Evolutionary conservation across 2,113 vertebrate genomes (phyloP).

Genomic region (Nothoprocta pentlandii): DNA sequence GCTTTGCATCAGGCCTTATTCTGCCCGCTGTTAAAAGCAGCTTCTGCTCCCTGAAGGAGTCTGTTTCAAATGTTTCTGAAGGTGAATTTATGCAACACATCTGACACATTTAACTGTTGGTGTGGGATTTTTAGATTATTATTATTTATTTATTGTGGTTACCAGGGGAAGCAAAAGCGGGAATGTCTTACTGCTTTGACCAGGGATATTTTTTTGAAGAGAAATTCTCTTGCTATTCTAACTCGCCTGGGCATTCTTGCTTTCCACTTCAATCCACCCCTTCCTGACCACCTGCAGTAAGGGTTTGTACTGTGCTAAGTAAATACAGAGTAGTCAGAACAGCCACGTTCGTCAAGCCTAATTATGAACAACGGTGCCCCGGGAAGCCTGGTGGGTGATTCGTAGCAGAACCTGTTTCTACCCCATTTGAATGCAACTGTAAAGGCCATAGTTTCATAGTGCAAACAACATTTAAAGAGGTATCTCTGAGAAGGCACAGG

Average conservation of each 20-base stretch:
- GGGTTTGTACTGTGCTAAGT: not conserved
- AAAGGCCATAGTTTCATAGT: not conserved
- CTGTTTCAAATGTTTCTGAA: not conserved
- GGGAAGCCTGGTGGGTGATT: not conserved
- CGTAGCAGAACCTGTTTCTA: not conserved
- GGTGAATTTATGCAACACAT: not conserved
- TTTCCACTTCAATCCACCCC: not conserved
- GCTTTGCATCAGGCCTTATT: not conserved
- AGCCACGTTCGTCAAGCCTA: not conserved
- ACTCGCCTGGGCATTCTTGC: not conserved
- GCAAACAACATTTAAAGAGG: not conserved
- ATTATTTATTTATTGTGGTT: not conserved
- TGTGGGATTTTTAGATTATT: not conserved
- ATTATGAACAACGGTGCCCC: not conserved
- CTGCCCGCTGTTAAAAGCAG: constrained; percentile 4
- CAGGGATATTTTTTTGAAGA: not conserved
- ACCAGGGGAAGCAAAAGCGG: not conserved
- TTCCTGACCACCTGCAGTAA: not conserved
- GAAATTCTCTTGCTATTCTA: not conserved
- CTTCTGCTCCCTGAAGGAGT: not conserved
- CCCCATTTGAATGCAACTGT: not conserved
- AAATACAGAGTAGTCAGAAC: not conserved
- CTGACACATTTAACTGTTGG: not conserved
- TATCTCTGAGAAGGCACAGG: not conserved
- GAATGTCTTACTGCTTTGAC: not conserved